phyloP scores from a whole-genome alignment of 2,113 vertebrate species.

The Gopherus evgoodei region DNA sequence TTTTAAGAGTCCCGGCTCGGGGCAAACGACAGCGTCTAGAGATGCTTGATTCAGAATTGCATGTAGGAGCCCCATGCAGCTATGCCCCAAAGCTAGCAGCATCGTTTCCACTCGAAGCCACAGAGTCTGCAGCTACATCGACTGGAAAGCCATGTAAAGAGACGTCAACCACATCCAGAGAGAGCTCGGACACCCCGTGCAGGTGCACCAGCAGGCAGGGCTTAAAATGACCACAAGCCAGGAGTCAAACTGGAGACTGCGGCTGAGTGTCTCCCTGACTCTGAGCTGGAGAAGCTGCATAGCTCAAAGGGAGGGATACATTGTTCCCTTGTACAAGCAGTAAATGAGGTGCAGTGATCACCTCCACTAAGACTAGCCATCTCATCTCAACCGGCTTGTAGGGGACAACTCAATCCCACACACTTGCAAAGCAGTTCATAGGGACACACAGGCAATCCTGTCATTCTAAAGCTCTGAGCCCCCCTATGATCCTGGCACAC shows the following conservation, averaged over 20 bases:
- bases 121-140: rapidly evolving
- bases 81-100: not conserved
- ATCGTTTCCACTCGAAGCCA: not conserved
- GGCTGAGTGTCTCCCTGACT: not conserved
- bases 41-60: not conserved
- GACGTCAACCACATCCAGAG: not conserved
- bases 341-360: not conserved
- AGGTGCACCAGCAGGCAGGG: not conserved
- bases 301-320: not conserved
- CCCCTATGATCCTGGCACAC: not conserved
- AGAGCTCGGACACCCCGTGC: not conserved
- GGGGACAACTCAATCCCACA: not conserved
- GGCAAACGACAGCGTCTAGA: not conserved
- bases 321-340: not conserved
- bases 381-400: no score
- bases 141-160: not conserved
- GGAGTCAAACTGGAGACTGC: not conserved
- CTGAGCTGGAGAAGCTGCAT: not conserved
- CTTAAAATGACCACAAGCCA: not conserved
- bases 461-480: not conserved
- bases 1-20: not conserved
- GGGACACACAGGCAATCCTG: no score
- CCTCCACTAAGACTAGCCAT: not conserved
- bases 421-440: not conserved
- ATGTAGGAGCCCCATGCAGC: not conserved